Conservation (phyloP, 2,113 vertebrate genomes). For the Ciconia boyciana region DNA sequence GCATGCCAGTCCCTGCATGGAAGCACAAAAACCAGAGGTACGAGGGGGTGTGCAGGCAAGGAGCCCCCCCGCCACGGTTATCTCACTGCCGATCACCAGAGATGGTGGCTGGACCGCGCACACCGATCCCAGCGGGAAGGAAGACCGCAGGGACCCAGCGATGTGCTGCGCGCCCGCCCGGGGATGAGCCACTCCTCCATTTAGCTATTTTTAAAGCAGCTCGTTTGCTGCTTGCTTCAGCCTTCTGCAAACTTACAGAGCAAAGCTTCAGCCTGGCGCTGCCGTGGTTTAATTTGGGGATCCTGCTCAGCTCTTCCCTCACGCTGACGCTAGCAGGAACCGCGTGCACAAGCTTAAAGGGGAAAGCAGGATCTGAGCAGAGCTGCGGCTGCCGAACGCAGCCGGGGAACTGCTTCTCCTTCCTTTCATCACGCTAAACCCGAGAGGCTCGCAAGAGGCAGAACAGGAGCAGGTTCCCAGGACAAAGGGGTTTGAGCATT, state of each 20-base stretch:
- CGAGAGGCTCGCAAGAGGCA: not conserved
- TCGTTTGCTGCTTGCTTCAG: not conserved
- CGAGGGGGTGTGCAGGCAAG: not conserved
- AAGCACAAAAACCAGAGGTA: not conserved
- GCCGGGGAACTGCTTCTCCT: not conserved
- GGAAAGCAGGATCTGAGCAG: not conserved
- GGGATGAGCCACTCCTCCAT: not conserved
- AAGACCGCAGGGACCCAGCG: not conserved
- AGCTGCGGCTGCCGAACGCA: not conserved
- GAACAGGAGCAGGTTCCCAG: not conserved
- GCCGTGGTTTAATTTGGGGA: not conserved
- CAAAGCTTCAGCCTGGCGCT: not conserved
- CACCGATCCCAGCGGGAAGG: accelerated
- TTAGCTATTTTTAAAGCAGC: not conserved
- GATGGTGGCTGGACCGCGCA: accelerated
- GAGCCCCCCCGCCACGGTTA: not conserved
- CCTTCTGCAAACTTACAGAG: not conserved
- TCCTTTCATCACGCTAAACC: not conserved
- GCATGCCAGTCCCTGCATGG: accelerated
- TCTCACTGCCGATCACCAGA: accelerated
- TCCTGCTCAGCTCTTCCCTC: constrained; percentile 24
- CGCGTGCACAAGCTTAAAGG: not conserved
- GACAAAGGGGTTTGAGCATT: not conserved
- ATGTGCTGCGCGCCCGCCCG: not conserved
- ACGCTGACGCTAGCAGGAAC: not conserved